phyloP scores from a whole-genome alignment of 2,797 vertebrate species.

The Pelobates cultripes region DNA sequence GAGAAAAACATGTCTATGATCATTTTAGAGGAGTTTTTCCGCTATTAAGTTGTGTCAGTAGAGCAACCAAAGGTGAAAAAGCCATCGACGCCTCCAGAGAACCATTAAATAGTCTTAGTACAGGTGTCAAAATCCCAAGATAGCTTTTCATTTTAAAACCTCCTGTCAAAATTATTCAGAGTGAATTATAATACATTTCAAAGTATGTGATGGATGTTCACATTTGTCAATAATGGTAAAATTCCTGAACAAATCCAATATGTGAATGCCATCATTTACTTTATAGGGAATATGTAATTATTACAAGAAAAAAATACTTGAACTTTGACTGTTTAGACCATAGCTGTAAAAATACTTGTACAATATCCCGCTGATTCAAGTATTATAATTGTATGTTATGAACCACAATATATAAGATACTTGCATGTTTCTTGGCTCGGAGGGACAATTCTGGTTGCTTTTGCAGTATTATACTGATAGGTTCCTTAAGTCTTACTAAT shows the following conservation, averaged over 20 bases:
- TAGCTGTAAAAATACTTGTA: background rate
- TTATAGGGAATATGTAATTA: background rate
- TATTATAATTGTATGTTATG: too few relatives aligned
- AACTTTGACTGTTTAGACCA: background rate
- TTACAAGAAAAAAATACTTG: background rate
- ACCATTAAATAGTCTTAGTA: constrained; percentile 53
- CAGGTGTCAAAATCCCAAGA: constrained; percentile 23
- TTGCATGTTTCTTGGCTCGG: background rate
- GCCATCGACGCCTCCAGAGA: constrained; percentile 52
- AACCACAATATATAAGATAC: background rate
- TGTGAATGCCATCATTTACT: background rate
- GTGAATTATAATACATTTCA: background rate
- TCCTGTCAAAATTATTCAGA: background rate
- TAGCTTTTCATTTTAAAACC: constrained; percentile 6
- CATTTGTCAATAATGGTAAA: background rate
- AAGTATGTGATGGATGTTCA: background rate
- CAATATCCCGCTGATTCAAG: too few relatives aligned
- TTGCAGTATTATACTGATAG: background rate
- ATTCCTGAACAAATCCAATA: background rate
- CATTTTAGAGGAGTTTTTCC: constrained; percentile 13
- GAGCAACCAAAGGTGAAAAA: constrained; percentile 53
- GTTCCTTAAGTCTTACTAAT: background rate
- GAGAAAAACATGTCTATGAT: constrained; percentile 42
- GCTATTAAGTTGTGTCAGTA: constrained; percentile 54
- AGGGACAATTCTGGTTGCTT: too few relatives aligned